A percentile compares a stretch with the other conserved stretches of the same genome.
These are phyloP conservation scores for Ceyx erithaca DNA, from an alignment of 2,797 vertebrate genomes.

Conservation along the genomic window DNA sequence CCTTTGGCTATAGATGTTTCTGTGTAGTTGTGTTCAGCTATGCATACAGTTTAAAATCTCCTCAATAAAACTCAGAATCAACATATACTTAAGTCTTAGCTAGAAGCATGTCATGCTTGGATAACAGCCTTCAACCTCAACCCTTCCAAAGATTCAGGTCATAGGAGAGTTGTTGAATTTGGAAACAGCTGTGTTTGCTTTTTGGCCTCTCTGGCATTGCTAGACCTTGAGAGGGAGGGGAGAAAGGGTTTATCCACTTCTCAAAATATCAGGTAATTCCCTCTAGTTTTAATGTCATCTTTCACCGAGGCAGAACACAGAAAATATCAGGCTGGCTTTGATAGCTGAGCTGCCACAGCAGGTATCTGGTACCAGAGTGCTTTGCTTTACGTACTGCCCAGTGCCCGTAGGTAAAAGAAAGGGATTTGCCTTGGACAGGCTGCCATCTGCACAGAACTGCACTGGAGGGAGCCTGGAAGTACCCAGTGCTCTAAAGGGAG, in stretches of 20 bases:
- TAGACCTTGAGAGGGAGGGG: not conserved
- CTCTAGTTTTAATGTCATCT: not conserved
- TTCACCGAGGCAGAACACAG: not conserved
- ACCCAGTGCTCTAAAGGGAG: not conserved
- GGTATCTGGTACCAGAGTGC: not conserved
- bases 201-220: not conserved
- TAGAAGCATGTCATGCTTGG: not conserved
- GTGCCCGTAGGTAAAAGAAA: not conserved
- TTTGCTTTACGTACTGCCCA: not conserved
- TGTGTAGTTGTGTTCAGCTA: not conserved
- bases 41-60: not conserved
- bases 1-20: not conserved
- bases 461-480: not conserved
- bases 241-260: not conserved
- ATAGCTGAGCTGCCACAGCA: slow-evolving; percentile 13
- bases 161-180: not conserved
- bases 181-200: not conserved
- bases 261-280: not conserved
- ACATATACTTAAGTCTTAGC: not conserved
- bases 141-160: not conserved
- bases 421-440: not conserved
- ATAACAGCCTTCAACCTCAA: not conserved
- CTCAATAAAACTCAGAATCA: not conserved
- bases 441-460: not conserved
- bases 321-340: not conserved